Evolutionary conservation across 2,888 invertebrate species (phyloP), one percentile per base, ranked within the genome.

Genomic region (Conops quadrifasciatus): DNA sequence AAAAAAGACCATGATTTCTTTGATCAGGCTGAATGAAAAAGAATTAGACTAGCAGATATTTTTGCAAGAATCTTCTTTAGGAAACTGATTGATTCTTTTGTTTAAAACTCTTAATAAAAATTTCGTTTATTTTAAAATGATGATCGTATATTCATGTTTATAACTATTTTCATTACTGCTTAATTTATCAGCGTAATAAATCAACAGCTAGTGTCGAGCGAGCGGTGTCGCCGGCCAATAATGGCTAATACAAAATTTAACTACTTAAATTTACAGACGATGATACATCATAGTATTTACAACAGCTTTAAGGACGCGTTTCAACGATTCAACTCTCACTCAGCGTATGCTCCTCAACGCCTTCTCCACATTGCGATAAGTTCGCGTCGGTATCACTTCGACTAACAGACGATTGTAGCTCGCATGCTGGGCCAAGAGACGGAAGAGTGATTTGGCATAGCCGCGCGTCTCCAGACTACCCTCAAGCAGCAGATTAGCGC

Each of bases 391-490:
- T 80, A 96, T 92, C 11, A 94, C 91, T 76, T 95, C 96, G 74
- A 91, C 88, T 59, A 97, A 86, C 79, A 92, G 88, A 75, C 90
- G 90, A 67, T 91, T 90, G 84, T 96, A 96, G 68, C 91, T 91
- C 9, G 88, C 88, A 84, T 95, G 93, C 26, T 89, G 88, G 67
- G 92, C 89, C 59, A 97, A 87, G 67, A 89, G 87, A 24, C 91
- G 88, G 79, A 96, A 92, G 76, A 96, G 90, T 69, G 90, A 89
- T 80, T 95, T 93, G 1, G 94, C 94, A 82, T 93, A 91, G 79
- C 90, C 89, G 74, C 96, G 91, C 0, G 96, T 93, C 76, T 96
- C 95, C 30, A 94, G 89, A 82, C 92, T 93, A 24, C 95, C 94
- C 83, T 98, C 97, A 30, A 91, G 91, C 9, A 96, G 87, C 74